Evolutionary conservation across 2,888 invertebrate species (phyloP).

Genomic region (Phyto melanocephala): DNA sequence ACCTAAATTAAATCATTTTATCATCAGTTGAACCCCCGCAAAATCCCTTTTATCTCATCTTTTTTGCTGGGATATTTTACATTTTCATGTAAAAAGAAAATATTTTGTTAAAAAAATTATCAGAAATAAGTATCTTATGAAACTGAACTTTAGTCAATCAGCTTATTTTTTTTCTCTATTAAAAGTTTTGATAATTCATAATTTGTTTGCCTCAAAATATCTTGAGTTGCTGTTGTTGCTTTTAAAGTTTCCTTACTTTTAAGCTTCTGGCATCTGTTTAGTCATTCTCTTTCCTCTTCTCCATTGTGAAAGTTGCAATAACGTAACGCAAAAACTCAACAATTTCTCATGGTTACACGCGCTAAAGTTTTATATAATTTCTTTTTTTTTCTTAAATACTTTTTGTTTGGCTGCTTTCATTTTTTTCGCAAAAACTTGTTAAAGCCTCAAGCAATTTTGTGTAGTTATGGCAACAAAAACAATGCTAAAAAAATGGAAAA

Average conservation of each 20-base stretch:
- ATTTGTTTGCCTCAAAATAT: slow-evolving; percentile 30
- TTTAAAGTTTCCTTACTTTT: not conserved
- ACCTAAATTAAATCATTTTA: too few species aligned
- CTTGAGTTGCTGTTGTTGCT: not conserved
- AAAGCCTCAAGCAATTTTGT: slow-evolving; percentile 41
- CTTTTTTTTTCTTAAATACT: slow-evolving; percentile 23
- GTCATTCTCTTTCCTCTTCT: not conserved
- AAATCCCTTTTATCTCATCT: too few species aligned
- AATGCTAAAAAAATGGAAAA: not conserved
- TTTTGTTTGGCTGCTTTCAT: not conserved
- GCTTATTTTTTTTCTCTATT: not conserved
- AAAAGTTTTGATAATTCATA: slow-evolving; percentile 23
- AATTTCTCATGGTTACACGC: slow-evolving; percentile 23
- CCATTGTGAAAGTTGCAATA: slow-evolving; percentile 19
- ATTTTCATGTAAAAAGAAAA: too few species aligned
- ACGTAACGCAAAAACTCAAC: not conserved
- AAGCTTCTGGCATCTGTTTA: not conserved
- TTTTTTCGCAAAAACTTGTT: slow-evolving; percentile 14
- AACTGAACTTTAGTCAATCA: slow-evolving; percentile 31
- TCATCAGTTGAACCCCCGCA: too few species aligned
- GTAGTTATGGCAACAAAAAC: slow-evolving; percentile 45
- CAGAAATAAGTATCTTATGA: not conserved
- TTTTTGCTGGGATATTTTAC: too few species aligned
- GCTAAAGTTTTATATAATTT: slow-evolving; percentile 35
- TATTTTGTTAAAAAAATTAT: too few species aligned